These are phyloP conservation scores for Chelonus formosanus DNA, from an alignment of 2,888 invertebrate genomes.

Conservation along the genomic window DNA sequence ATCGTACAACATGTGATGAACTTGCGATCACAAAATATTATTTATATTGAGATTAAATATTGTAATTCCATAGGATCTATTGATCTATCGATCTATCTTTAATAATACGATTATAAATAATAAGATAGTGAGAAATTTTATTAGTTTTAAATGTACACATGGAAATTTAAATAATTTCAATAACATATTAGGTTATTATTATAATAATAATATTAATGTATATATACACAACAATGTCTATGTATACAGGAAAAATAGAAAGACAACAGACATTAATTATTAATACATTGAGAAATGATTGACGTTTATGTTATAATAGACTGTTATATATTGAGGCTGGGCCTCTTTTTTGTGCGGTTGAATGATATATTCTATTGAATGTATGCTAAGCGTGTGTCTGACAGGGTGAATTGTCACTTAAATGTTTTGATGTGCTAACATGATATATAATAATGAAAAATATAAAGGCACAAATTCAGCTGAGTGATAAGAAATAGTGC, in stretches of 20 bases:
- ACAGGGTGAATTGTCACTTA: too few relatives aligned
- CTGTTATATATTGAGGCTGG: slow-evolving; percentile 53
- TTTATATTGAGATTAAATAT: too few relatives aligned
- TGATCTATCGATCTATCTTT: not conserved
- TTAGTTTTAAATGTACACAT: slow-evolving; percentile 21
- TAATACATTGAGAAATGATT: slow-evolving; percentile 34
- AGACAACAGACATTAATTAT: slow-evolving; percentile 38
- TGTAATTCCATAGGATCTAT: too few relatives aligned
- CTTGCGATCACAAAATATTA: too few relatives aligned
- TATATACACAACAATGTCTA: too few relatives aligned
- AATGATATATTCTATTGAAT: slow-evolving; percentile 25
- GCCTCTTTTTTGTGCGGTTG: slow-evolving; percentile 46
- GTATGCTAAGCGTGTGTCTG: not conserved
- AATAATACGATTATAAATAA: not conserved
- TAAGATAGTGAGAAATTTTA: slow-evolving; percentile 11
- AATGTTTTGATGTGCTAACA: too few relatives aligned
- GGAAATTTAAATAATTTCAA: slow-evolving; percentile 5
- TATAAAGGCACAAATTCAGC: too few relatives aligned
- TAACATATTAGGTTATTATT: too few relatives aligned
- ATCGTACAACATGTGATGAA: too few relatives aligned
- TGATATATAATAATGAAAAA: too few relatives aligned
- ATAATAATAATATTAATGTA: too few relatives aligned
- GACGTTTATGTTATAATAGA: slow-evolving; percentile 36
- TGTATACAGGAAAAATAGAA: slow-evolving; percentile 10
- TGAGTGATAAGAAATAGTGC: too few relatives aligned